A percentile compares a stretch with the other conserved stretches of the same genome.
Conservation (phyloP, 2,888 invertebrate species). For the Temnothorax ravouxi region DNA sequence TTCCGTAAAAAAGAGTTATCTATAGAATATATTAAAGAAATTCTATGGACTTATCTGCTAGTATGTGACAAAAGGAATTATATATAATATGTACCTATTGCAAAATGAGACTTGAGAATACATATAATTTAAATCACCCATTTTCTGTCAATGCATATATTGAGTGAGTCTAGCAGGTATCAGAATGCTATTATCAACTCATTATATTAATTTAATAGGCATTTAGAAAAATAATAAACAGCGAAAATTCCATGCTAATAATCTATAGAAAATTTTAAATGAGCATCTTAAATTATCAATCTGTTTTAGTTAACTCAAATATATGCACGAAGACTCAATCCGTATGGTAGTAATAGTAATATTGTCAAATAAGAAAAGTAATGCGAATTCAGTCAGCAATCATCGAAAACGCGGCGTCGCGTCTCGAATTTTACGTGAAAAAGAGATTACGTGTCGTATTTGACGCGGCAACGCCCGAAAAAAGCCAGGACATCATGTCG, state of each 20-base stretch:
- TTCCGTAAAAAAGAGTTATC: not conserved
- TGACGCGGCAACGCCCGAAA: slow-evolving; percentile 46
- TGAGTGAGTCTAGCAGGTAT: not conserved
- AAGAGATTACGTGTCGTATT: slow-evolving; percentile 57
- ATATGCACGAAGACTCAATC: not conserved
- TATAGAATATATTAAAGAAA: not conserved
- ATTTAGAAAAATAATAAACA: slow-evolving; percentile 12
- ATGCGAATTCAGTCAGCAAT: not conserved
- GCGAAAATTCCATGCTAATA: not conserved
- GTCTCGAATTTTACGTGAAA: slow-evolving; percentile 51
- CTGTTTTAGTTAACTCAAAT: not conserved
- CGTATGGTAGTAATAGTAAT: not conserved
- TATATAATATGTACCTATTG: not conserved
- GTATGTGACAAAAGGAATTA: slow-evolving; percentile 17
- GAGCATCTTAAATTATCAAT: not conserved
- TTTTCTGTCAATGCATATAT: not conserved
- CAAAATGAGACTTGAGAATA: no score
- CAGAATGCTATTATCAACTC: not conserved
- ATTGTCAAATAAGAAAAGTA: not conserved
- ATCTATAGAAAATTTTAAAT: slow-evolving; percentile 1
- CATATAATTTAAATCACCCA: no score
- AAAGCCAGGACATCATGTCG: slow-evolving; percentile 58
- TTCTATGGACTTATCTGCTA: not conserved
- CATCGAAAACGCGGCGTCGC: slow-evolving; percentile 1
- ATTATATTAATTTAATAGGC: slow-evolving; percentile 9